phyloP scores from a whole-genome alignment of 2,797 vertebrate species.

The Simalia tracyae region DNA sequence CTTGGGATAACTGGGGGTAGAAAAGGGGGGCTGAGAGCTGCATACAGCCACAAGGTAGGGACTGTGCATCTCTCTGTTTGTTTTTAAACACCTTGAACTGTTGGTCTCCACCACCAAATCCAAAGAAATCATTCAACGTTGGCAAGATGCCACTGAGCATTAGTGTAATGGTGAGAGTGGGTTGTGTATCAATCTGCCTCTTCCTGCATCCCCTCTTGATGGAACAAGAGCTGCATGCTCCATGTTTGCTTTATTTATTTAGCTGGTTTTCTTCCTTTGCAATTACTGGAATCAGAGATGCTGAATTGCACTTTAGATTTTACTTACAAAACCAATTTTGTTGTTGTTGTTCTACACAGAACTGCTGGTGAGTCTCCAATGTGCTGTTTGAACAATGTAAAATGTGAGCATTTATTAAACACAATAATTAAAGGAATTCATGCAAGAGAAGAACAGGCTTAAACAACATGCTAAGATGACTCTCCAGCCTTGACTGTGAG shows the following conservation, averaged over 20 bases:
- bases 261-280: background rate
- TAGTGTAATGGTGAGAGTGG: background rate
- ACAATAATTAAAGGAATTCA: constrained; percentile 21
- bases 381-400: fast-evolving
- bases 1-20: background rate
- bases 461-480: fast-evolving
- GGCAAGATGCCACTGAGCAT: background rate
- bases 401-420: constrained; percentile 19
- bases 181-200: background rate
- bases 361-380: background rate
- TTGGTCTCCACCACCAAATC: background rate
- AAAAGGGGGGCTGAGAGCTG: background rate
- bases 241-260: background rate
- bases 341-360: background rate
- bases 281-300: background rate
- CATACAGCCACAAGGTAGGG: background rate
- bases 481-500: fast-evolving
- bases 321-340: background rate
- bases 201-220: background rate
- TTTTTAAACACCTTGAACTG: background rate
- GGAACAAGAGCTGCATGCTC: fast-evolving
- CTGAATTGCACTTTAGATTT: background rate
- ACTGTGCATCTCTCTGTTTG: background rate
- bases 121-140: background rate
- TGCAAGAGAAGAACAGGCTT: background rate